phyloP scores from a whole-genome alignment of 1,140 invertebrate genomes.

The Ceratosolen fusciceps region DNA sequence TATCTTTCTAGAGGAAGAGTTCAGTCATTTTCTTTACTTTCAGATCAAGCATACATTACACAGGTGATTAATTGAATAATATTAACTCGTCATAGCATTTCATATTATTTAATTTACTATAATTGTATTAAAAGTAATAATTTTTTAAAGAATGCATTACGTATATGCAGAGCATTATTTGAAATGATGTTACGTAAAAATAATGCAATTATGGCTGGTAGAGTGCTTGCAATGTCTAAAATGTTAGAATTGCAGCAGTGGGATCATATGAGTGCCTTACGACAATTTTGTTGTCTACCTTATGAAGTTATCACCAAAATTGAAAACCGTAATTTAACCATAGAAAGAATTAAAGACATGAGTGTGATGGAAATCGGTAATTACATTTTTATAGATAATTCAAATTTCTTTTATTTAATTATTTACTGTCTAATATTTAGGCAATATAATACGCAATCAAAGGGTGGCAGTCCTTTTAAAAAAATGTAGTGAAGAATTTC shows the following conservation, averaged over 20 bases:
- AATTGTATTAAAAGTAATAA: slow-evolving; percentile 41
- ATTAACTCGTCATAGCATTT: not conserved
- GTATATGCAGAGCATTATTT: slow-evolving; percentile 93
- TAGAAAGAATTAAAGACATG: slow-evolving; percentile 89
- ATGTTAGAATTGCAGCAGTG: slow-evolving; percentile 93
- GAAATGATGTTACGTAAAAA: slow-evolving; percentile 92
- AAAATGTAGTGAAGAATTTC: slow-evolving; percentile 88
- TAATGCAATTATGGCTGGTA: slow-evolving; percentile 88
- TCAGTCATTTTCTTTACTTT: slow-evolving; percentile 90
- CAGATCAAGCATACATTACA: slow-evolving; percentile 93
- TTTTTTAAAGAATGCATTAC: slow-evolving; percentile 83
- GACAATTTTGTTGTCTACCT: slow-evolving; percentile 88
- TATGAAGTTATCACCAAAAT: slow-evolving; percentile 87
- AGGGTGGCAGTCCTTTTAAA: slow-evolving; percentile 85
- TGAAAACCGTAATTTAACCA: slow-evolving; percentile 80
- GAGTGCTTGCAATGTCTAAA: slow-evolving; percentile 87
- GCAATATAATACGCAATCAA: slow-evolving; percentile 82
- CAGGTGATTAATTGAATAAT: slow-evolving; percentile 75
- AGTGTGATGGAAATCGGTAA: slow-evolving; percentile 87
- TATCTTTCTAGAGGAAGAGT: slow-evolving; percentile 86
- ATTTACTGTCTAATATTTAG: slow-evolving; percentile 65
- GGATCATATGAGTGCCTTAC: slow-evolving; percentile 88
- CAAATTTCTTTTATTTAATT: slow-evolving; percentile 9
- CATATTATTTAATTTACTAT: slow-evolving; percentile 27
- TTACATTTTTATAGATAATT: not conserved